Conservation (phyloP, 2,888 invertebrate species). For the Malthinus flaveolus region DNA sequence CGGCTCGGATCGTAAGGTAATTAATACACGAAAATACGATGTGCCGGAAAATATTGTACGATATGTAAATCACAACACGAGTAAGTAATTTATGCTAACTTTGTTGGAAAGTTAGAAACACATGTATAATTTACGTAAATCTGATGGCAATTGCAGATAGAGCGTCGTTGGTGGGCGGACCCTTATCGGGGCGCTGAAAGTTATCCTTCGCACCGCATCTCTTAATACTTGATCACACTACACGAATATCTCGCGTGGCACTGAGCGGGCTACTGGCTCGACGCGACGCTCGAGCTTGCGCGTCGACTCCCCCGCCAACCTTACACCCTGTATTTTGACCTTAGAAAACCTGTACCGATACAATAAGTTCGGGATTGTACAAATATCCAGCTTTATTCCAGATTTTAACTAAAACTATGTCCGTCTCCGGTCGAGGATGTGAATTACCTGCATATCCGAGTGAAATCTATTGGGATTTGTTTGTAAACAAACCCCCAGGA, state of each 20-base stretch:
- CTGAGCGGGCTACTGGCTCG: conserved; percentile 42
- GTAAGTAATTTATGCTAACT: conserved; percentile 37
- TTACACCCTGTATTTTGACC: conserved; percentile 32
- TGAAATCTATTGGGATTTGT: conserved; percentile 29
- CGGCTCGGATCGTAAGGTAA: conserved; percentile 17
- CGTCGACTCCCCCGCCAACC: conserved; percentile 43
- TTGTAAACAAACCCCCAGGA: conserved; percentile 26
- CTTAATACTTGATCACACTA: conserved; percentile 18
- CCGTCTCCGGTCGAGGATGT: conserved; percentile 8
- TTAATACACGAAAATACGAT: conserved; percentile 34
- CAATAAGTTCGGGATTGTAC: conserved; percentile 6
- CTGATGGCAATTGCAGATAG: conserved; percentile 28
- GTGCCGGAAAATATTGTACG: conserved; percentile 37
- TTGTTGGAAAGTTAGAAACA: conserved; percentile 37
- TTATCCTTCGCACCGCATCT: conserved; percentile 27
- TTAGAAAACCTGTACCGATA: conserved; percentile 28
- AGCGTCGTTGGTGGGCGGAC: conserved; percentile 43
- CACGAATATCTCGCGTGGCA: conserved; percentile 46
- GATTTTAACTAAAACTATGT: conserved; percentile 12
- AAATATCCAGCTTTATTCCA: conserved; percentile 7
- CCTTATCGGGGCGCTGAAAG: conserved; percentile 38
- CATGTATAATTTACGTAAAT: conserved; percentile 40
- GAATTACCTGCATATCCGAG: too few relatives aligned
- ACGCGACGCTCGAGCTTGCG: conserved; percentile 46
- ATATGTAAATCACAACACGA: conserved; percentile 38